Percentiles rank a stretch among this genome's conserved stretches.
Conservation (phyloP, 2,888 invertebrate genomes). For the Watsonalla binaria region DNA sequence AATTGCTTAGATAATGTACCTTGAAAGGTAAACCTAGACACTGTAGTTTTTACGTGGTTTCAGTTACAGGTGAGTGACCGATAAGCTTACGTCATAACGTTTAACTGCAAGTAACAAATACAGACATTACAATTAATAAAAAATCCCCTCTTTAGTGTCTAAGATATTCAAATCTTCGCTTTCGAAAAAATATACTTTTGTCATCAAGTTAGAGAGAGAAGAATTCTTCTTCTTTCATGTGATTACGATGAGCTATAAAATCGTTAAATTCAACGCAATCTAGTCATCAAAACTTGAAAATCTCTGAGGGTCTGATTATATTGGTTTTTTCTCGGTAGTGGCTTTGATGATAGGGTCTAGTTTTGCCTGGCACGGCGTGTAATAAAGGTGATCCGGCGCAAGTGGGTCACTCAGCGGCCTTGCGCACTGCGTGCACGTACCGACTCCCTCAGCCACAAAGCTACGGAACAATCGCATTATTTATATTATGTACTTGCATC, state of each 20-base stretch:
- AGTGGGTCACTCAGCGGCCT: conserved; percentile 66
- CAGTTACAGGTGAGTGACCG: too few relatives aligned
- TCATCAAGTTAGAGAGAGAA: not conserved
- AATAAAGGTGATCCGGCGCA: conserved; percentile 65
- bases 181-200: not conserved
- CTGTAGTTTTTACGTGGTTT: too few relatives aligned
- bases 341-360: conserved; percentile 36
- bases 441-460: conserved; percentile 42
- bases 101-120: too few relatives aligned
- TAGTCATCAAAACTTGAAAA: conserved; percentile 12
- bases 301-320: conserved; percentile 15
- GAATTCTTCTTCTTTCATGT: too few relatives aligned
- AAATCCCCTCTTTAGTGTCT: too few relatives aligned
- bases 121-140: too few relatives aligned
- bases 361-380: conserved; percentile 42
- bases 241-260: not conserved
- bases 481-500: conserved; percentile 7
- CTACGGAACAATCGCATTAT: not conserved
- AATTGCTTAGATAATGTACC: too few relatives aligned
- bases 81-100: too few relatives aligned
- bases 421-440: conserved; percentile 50
- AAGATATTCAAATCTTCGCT: too few relatives aligned
- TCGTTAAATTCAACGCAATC: not conserved
- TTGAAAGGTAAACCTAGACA: too few relatives aligned
- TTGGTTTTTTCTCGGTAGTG: conserved; percentile 25